phyloP scores from a whole-genome alignment of 2,797 vertebrate genomes.

The Spea hammondii region DNA sequence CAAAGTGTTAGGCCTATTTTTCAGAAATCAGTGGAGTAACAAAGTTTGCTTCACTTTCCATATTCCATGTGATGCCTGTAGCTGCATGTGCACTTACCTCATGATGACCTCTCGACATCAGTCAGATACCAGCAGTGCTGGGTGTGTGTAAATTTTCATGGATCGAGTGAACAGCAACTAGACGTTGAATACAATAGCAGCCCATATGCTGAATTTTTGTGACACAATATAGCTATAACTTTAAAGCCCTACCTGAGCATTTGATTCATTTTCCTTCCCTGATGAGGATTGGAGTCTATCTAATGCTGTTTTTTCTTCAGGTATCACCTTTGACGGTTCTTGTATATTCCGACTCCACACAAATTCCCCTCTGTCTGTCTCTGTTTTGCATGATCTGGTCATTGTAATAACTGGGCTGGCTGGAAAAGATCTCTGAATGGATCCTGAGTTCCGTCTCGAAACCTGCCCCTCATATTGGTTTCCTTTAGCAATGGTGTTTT shows the following conservation, averaged over 20 bases:
- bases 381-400: constrained; percentile 45
- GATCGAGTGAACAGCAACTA: neutral
- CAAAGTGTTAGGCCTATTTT: too few species aligned
- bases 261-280: constrained; percentile 13
- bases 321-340: constrained; percentile 45
- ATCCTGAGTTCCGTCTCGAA: neutral
- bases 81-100: too few species aligned
- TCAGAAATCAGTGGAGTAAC: too few species aligned
- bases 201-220: too few species aligned
- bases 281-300: neutral
- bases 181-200: too few species aligned
- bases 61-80: too few species aligned
- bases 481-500: constrained; percentile 34
- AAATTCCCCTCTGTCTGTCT: constrained; percentile 22
- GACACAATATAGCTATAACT: neutral
- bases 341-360: constrained; percentile 16
- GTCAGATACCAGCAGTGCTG: too few species aligned
- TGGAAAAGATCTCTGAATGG: constrained; percentile 3
- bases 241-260: neutral
- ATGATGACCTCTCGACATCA: too few species aligned
- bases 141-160: neutral
- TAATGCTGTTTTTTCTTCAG: constrained; percentile 31
- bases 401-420: constrained; percentile 17
- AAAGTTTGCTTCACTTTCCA: too few species aligned
- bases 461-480: neutral